Evolutionary conservation across 2,888 invertebrate genomes (phyloP).

Genomic region (Sarcophaga caerulescens): DNA sequence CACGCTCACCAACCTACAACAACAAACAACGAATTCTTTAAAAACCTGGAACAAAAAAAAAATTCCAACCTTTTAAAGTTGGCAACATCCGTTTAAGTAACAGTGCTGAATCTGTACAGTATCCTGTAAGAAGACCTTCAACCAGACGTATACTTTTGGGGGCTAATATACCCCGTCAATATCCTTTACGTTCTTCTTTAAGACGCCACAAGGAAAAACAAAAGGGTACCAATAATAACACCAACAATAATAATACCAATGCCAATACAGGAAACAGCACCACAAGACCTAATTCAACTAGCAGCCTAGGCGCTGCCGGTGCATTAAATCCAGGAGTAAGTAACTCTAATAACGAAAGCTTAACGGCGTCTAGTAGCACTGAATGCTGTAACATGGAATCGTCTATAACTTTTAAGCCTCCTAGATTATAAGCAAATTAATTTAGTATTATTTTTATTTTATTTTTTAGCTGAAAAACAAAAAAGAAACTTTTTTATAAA

Average conservation of each 20-base stretch:
- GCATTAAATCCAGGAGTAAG: conserved; percentile 43
- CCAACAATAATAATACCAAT: conserved; percentile 71
- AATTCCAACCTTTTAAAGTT: conserved; percentile 76
- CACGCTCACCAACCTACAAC: conserved; percentile 12
- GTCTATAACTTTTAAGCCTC: conserved; percentile 68
- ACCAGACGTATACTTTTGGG: conserved; percentile 82
- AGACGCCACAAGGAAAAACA: conserved; percentile 84
- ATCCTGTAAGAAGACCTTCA: conserved; percentile 83
- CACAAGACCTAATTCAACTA: conserved; percentile 36
- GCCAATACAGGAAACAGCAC: conserved; percentile 57
- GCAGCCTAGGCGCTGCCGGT: neutral
- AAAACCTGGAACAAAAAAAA: neutral
- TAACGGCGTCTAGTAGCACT: conserved; percentile 44
- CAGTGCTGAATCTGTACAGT: conserved; percentile 85
- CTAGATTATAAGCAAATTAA: conserved; percentile 66
- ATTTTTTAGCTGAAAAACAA: conserved; percentile 3
- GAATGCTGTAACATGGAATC: conserved; percentile 65
- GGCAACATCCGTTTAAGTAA: conserved; percentile 84
- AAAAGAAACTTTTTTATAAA: neutral
- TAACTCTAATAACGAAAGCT: conserved; percentile 55
- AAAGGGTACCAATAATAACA: conserved; percentile 74
- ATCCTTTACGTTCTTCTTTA: conserved; percentile 83
- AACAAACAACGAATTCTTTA: no score
- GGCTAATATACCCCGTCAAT: conserved; percentile 81
- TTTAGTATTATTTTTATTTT: conserved; percentile 41